These are phyloP conservation scores for Erinaceus europaeus DNA, from an alignment of 2,113 vertebrate genomes.

Conservation along the genomic window DNA sequence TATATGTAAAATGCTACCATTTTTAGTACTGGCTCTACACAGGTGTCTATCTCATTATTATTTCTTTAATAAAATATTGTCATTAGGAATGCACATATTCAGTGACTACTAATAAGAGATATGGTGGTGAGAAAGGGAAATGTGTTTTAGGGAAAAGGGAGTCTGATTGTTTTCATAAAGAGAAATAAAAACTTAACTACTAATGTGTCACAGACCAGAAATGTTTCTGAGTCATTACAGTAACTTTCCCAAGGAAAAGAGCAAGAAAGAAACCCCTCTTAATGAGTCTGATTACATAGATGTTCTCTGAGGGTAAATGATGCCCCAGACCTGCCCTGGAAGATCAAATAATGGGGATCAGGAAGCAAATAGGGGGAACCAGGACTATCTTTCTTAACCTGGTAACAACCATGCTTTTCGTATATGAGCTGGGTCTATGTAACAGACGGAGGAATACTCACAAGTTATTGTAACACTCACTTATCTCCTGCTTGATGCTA, in stretches of 20 bases:
- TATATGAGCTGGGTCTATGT: neutral
- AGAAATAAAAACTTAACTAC: neutral
- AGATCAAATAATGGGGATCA: neutral
- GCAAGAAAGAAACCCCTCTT: neutral
- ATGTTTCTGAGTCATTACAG: neutral
- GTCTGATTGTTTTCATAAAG: neutral
- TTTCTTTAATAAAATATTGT: neutral
- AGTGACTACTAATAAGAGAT: neutral
- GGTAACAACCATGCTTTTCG: neutral
- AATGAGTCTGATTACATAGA: neutral
- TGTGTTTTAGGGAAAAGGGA: neutral
- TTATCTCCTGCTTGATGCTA: neutral
- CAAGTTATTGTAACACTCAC: neutral
- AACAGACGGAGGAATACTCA: neutral
- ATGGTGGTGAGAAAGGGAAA: neutral
- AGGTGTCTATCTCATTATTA: neutral
- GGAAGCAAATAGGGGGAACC: neutral
- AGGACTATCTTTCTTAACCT: neutral
- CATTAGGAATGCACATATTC: neutral
- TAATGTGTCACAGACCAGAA: neutral
- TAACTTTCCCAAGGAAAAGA: neutral
- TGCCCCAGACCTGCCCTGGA: neutral
- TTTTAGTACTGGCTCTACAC: neutral
- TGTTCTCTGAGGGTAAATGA: neutral
- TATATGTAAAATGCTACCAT: neutral